Percentiles rank a stretch among this genome's conserved stretches.
phyloP scores from a whole-genome alignment of 2,888 invertebrate species.

The Epinotia brunnichana region DNA sequence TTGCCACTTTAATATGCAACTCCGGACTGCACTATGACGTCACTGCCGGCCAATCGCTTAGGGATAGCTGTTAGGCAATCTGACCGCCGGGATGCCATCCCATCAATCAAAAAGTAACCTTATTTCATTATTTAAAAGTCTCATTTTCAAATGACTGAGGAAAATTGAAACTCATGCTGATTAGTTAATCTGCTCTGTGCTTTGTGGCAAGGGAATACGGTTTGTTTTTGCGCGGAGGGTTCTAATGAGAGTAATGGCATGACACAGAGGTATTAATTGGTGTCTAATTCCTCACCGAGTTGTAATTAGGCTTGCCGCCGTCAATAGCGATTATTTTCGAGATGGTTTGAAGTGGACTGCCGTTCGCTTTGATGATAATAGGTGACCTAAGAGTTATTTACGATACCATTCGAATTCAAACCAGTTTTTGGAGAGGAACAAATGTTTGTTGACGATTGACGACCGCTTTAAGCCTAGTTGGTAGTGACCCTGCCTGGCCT shows the following conservation, averaged over 20 bases:
- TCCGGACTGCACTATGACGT: conserved; percentile 25
- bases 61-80: conserved; percentile 11
- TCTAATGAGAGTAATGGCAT: conserved; percentile 7
- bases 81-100: not conserved
- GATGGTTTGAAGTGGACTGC: not conserved
- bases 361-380: not conserved
- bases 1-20: not conserved
- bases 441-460: no score
- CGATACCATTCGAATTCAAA: no score
- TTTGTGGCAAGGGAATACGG: not conserved
- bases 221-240: not conserved
- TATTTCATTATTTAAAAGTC: not conserved
- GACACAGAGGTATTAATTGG: conserved; percentile 15
- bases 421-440: no score
- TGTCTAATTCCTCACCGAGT: conserved; percentile 16
- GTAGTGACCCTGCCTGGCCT: no score
- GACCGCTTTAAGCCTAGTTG: no score
- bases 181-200: not conserved
- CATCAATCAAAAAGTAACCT: not conserved
- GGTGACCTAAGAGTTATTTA: no score
- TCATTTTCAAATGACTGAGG: not conserved
- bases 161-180: not conserved
- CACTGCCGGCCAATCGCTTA: conserved; percentile 14
- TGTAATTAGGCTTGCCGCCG: not conserved
- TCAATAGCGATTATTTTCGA: not conserved